Evolutionary conservation across 2,113 vertebrate genomes (phyloP), one percentile per base, ranked within the genome.

Genomic region (Tauraco erythrolophus): DNA sequence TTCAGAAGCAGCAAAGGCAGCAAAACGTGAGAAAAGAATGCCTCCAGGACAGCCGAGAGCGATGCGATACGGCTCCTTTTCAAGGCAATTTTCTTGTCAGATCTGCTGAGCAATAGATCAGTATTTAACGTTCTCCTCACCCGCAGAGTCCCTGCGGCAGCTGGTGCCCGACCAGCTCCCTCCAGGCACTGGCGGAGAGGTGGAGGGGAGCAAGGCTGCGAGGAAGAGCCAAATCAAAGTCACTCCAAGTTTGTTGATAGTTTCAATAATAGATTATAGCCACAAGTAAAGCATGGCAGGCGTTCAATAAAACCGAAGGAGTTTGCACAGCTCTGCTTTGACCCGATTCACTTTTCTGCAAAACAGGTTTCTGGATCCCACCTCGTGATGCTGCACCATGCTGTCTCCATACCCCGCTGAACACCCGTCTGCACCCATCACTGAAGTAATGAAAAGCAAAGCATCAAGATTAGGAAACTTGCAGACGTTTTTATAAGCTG

Each of bases 311-410:
- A 75, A 58, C 30, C 43, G 39, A 62, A 81, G 43, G 35, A 78
- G 30, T 41, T 53, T 53, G 66, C 57, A 61, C 19, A 79, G 16
- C 45, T 90, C 31, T 23, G 48, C 14, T 62, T 92, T 61, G 24
- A 84, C 37, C 22, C 0, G 0, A n/a, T 50, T 61, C 54, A 43
- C 45, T 86, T 69, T 31, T 57, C 94, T 66, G 18, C 46, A 8
- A 6, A 57, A 48, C 5, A 21, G 14, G 30, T 65, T 84, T 72
- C 76, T 86, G 41, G 13, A 78, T 39, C 28, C 54, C 41, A 1
- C 7, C 35, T 64, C 37, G 30, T 0, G 0, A 9, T 9, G 5
- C 30, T 16, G n/a, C n/a, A 31, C 1, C 1, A 8, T 0, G 0
- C 9, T 35, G 1, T 31, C 82, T 69, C 62, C 45, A 2, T 10